Evolutionary conservation across 2,888 invertebrate genomes (phyloP), one percentile per base, ranked within the genome.

Genomic region (Lasioglossum leucozonium): DNA sequence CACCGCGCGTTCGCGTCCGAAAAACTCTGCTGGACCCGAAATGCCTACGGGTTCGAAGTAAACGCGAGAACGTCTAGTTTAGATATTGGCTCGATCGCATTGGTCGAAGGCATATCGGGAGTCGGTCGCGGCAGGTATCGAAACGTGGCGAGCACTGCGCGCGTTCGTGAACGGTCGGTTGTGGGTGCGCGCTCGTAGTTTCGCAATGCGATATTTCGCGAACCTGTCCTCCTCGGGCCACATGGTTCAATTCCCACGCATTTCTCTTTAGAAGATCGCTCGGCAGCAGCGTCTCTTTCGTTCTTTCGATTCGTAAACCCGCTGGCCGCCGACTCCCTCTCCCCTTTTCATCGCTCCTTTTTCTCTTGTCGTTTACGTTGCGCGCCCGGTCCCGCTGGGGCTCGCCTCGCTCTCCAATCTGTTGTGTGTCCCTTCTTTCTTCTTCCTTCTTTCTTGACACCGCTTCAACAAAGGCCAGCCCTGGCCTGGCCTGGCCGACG

Each of bases 171-270:
- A 65, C 8, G 18, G 8, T 65, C 4, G 58, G 67, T 69, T 16
- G 69, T 37, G 77, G 34, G 77, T 62, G 79, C 65, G 79, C 65
- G 81, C 75, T 78, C 51, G 84, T 69, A 87, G 82, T 91, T 91
- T 91, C 90, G 91, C 91, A 92, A 92, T 90, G 90, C 91, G 92
- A 93, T 93, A 93, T 93, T 93, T 93, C 88, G 93, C 92, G 92
- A 91, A 91, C 90, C 93, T 90, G 92, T 91, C 91, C 85, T 84
- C 88, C 85, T 82, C 89, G 87, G 88, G 89, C 93, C 92, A 92
- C 92, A 92, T 92, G 93, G 88, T 91, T 92, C 88, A 91, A 92
- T 93, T 93, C 93, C 93, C 93, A 93, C 93, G 93, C 92, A 92
- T 92, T 93, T 93, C 92, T 93, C 91, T 91, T 58, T 79, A 87